Percentiles rank a stretch among this genome's conserved stretches.
Conservation (phyloP, 1,140 invertebrate genomes). For the Battus philenor region DNA sequence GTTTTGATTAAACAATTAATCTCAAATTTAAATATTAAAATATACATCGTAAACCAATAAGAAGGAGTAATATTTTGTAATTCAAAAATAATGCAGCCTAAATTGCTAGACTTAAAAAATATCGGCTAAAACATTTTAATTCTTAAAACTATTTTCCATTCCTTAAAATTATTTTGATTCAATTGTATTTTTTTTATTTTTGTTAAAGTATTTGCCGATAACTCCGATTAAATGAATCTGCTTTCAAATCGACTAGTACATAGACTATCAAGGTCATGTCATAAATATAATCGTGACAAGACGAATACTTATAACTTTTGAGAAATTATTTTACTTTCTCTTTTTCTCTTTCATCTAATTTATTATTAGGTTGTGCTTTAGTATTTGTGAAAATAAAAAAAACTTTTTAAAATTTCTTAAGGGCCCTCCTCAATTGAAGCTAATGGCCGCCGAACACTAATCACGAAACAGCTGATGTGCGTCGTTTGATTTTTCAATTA, state of each 20-base stretch:
- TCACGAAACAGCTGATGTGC: constrained; percentile 73
- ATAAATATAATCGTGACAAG: constrained; percentile 28
- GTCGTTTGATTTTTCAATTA: constrained; percentile 52
- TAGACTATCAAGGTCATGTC: constrained; percentile 34
- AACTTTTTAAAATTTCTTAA: constrained; percentile 24
- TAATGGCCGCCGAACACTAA: constrained; percentile 65
- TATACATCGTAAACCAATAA: too few relatives aligned
- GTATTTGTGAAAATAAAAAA: constrained; percentile 19
- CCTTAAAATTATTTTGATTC: too few relatives aligned
- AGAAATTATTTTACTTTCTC: constrained; percentile 28
- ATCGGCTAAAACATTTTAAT: too few relatives aligned
- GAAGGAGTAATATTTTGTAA: too few relatives aligned
- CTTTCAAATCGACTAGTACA: background rate
- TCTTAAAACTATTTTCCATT: too few relatives aligned
- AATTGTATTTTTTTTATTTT: too few relatives aligned
- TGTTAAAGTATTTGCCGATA: too few relatives aligned
- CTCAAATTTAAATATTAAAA: too few relatives aligned
- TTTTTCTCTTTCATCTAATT: constrained; percentile 23
- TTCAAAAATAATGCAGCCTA: too few relatives aligned
- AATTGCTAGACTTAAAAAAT: too few relatives aligned
- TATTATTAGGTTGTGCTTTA: background rate
- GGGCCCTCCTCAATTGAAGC: constrained; percentile 47
- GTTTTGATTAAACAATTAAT: too few relatives aligned
- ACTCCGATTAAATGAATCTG: background rate
- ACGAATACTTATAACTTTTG: constrained; percentile 13